A percentile compares a stretch with the other conserved stretches of the same genome.
Evolutionary conservation across 2,113 vertebrate genomes (phyloP).

Genomic region (Nymphicus hollandicus): DNA sequence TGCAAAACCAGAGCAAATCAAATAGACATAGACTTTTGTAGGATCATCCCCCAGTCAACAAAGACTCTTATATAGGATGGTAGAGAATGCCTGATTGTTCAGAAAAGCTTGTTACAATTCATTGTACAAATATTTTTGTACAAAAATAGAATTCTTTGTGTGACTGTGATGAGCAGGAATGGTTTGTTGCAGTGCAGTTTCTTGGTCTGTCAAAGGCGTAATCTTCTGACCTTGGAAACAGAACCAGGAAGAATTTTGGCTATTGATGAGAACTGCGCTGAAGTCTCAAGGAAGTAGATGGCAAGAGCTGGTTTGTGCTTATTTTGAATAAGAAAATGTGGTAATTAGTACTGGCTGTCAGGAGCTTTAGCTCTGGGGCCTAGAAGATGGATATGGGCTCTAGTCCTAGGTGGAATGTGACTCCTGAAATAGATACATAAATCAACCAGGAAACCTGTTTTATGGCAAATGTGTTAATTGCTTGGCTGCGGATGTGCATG

Average conservation of each 20-base stretch:
- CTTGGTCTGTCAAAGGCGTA: background rate
- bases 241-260: background rate
- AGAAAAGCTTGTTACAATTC: background rate
- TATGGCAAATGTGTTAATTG: background rate
- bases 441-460: background rate
- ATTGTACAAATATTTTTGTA: background rate
- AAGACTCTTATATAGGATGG: conserved; percentile 3
- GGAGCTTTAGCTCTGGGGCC: background rate
- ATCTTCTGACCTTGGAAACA: background rate
- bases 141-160: conserved; percentile 11
- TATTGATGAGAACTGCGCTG: background rate
- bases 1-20: conserved; percentile 5
- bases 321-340: background rate
- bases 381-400: background rate
- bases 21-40: background rate
- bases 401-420: background rate
- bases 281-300: background rate
- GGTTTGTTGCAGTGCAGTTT: background rate
- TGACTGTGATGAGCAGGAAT: background rate
- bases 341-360: background rate
- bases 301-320: background rate
- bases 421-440: background rate
- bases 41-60: background rate
- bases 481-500: background rate
- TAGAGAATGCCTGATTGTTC: conserved; percentile 36